A percentile compares a stretch with the other conserved stretches of the same genome.
These are phyloP conservation scores for Porites lutea DNA, from an alignment of 64 coral and sea anemone genomes.

Conservation along the genomic window DNA sequence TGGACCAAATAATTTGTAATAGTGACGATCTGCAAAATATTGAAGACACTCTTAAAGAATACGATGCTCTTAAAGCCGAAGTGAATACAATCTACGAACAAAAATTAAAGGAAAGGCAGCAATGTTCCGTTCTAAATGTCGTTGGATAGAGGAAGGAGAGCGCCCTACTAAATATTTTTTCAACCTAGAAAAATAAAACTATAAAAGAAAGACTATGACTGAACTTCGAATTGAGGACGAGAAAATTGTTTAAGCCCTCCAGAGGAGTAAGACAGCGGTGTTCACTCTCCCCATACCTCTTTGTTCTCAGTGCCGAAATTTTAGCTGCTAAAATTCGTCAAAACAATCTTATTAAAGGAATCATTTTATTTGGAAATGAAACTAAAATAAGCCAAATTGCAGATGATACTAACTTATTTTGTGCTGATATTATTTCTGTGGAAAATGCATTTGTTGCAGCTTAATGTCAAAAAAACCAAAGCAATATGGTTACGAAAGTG, in stretches of 20 bases:
- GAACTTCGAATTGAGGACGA: neutral
- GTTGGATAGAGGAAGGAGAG: neutral
- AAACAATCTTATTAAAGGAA: conserved; percentile 16
- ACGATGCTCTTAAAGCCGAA: neutral
- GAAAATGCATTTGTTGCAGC: neutral
- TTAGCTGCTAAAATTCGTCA: conserved; percentile 5
- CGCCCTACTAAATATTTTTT: neutral
- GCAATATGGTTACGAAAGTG: too few species aligned
- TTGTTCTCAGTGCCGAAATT: conserved; percentile 18
- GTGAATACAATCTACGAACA: neutral
- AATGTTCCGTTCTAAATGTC: neutral
- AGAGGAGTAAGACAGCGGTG: conserved; percentile 36
- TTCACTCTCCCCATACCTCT: neutral
- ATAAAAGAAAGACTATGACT: neutral
- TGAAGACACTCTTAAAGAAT: neutral
- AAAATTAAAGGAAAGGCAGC: neutral
- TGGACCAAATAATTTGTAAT: neutral
- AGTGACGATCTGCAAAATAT: neutral
- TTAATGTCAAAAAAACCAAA: too few species aligned
- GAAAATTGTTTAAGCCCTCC: neutral
- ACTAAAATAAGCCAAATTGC: neutral
- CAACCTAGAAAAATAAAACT: neutral
- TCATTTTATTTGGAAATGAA: neutral
- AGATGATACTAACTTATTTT: neutral
- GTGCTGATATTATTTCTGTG: neutral